phyloP scores from a whole-genome alignment of 2,797 vertebrate genomes.

The Brachymystax lenok region DNA sequence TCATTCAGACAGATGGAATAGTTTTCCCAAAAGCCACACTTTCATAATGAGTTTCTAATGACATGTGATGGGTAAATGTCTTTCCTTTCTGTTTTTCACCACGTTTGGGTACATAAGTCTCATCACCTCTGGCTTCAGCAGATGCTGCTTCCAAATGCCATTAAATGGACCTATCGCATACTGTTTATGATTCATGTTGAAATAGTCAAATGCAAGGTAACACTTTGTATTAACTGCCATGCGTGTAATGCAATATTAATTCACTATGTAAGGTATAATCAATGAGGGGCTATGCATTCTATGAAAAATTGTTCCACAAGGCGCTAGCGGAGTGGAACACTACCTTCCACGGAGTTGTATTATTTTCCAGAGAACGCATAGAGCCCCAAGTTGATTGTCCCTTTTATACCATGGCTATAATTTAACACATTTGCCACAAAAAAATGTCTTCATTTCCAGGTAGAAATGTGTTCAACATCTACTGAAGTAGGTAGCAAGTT shows the following conservation, averaged over 20 bases:
- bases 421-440: no score
- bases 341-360: no score
- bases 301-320: no score
- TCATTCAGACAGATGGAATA: constrained; percentile 51
- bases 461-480: no score
- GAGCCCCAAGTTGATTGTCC: no score
- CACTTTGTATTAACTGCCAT: neutral
- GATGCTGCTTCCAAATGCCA: constrained; percentile 51
- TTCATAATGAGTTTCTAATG: constrained; percentile 61
- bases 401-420: no score
- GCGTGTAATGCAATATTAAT: neutral
- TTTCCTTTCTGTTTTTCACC: constrained; percentile 46
- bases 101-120: constrained; percentile 48
- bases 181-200: constrained; percentile 25
- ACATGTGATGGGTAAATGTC: constrained; percentile 53
- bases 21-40: constrained; percentile 48
- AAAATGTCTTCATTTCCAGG: no score
- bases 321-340: no score
- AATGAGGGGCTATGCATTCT: no score
- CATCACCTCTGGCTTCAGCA: constrained; percentile 58
- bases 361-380: no score
- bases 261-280: neutral
- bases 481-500: no score
- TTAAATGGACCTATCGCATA: constrained; percentile 22
- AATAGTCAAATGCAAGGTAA: constrained; percentile 33